These are phyloP conservation scores for Triops cancriformis DNA, from an alignment of 1,140 invertebrate genomes.

Conservation along the genomic window DNA sequence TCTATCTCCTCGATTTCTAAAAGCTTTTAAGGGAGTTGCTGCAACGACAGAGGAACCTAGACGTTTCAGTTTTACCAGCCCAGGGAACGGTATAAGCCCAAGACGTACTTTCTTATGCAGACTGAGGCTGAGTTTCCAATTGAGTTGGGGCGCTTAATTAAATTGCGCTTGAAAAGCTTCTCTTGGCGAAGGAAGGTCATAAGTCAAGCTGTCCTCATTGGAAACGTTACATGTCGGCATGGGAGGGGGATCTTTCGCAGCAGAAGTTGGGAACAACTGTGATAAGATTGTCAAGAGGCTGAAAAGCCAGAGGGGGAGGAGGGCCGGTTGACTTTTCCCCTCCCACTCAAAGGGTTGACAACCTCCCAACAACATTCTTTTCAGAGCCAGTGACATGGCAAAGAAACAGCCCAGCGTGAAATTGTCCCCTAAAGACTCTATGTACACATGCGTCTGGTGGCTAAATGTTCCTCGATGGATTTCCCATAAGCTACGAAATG, in stretches of 20 bases:
- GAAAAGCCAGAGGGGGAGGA: neutral
- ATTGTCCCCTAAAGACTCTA: neutral
- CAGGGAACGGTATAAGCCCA: neutral
- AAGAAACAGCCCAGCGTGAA: neutral
- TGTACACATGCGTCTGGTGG: neutral
- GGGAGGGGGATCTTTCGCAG: neutral
- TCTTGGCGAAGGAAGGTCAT: neutral
- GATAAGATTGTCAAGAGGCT: neutral
- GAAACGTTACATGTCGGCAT: neutral
- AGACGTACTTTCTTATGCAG: neutral
- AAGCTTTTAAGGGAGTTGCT: neutral
- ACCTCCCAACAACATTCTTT: neutral
- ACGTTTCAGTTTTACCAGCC: too few species aligned
- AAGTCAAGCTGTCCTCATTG: slow-evolving; percentile 5
- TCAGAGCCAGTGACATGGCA: neutral
- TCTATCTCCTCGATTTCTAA: neutral
- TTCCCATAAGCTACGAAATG: neutral
- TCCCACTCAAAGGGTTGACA: neutral
- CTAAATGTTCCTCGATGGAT: neutral
- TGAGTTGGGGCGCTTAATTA: neutral
- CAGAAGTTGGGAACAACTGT: neutral
- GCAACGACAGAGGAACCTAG: too few species aligned
- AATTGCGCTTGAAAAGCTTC: slow-evolving; percentile 3
- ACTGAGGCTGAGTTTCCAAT: neutral
- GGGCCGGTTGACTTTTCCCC: neutral